Percentiles rank a stretch among this genome's conserved stretches.
Evolutionary conservation across 1,140 invertebrate species (phyloP).

Genomic region (Helicorthomorpha holstii): DNA sequence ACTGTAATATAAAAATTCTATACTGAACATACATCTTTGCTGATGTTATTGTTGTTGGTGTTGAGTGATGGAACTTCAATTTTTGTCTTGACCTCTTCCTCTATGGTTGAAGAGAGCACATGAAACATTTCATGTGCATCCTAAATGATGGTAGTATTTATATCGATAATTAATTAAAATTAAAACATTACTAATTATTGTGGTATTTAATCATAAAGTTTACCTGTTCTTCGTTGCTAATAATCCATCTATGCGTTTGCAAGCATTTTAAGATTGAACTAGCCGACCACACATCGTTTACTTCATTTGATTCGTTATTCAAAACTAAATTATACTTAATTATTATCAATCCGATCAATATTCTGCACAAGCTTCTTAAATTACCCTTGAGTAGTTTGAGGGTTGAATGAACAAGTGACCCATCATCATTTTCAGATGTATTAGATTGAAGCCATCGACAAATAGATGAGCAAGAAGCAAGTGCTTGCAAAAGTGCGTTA

Average conservation of each 20-base stretch:
- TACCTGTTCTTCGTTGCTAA: conserved; percentile 62
- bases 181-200: background rate
- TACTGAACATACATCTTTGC: too few species aligned
- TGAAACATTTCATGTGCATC: conserved; percentile 84
- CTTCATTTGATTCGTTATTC: too few species aligned
- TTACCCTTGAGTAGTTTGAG: too few species aligned
- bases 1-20: too few species aligned
- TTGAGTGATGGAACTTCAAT: background rate
- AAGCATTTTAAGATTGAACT: too few species aligned
- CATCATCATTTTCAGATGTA: too few species aligned
- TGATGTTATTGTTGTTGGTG: background rate
- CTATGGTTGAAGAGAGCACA: conserved; percentile 63
- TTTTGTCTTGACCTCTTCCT: conserved; percentile 33
- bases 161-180: conserved; percentile 6
- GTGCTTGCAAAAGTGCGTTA: conserved; percentile 4
- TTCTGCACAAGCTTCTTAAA: too few species aligned
- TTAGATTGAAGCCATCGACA: conserved; percentile 2
- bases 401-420: too few species aligned
- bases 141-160: too few species aligned
- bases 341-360: too few species aligned
- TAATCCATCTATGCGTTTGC: conserved; percentile 79
- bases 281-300: too few species aligned
- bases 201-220: conserved; percentile 13
- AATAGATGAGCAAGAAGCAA: conserved; percentile 1
- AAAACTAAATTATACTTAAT: too few species aligned